Percentiles rank a stretch among this genome's conserved stretches.
Conservation (phyloP, 2,888 invertebrate species). For the Saturnia pavonia region DNA sequence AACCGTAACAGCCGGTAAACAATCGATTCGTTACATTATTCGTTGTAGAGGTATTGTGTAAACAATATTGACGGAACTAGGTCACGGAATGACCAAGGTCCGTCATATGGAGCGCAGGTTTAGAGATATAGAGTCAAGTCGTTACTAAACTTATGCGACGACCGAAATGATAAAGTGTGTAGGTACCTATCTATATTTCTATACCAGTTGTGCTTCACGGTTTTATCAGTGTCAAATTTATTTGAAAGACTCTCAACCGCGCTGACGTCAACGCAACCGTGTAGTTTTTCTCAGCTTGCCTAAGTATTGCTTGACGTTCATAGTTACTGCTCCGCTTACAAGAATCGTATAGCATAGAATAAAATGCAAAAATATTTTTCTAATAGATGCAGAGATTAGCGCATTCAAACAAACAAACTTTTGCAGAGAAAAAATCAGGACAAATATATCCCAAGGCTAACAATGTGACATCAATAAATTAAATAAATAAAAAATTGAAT, state of each 20-base stretch:
- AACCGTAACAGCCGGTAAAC: conserved; percentile 32
- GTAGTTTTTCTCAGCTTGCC: too few species aligned
- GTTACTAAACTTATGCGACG: neutral
- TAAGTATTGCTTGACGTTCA: too few species aligned
- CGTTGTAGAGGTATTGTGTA: conserved; percentile 31
- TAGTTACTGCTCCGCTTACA: too few species aligned
- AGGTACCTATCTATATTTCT: neutral
- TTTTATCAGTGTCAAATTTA: too few species aligned
- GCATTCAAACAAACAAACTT: too few species aligned
- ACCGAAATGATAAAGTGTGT: neutral
- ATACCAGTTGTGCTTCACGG: too few species aligned
- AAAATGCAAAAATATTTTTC: too few species aligned
- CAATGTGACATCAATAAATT: neutral
- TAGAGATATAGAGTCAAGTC: neutral
- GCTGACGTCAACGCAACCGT: too few species aligned
- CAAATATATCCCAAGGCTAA: neutral
- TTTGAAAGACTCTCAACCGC: too few species aligned
- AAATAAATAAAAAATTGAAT: neutral
- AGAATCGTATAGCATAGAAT: too few species aligned
- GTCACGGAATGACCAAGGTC: conserved; percentile 57
- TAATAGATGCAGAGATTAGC: too few species aligned
- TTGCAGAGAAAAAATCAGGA: neutral
- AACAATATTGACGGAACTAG: conserved; percentile 48
- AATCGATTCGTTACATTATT: conserved; percentile 33
- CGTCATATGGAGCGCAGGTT: conserved; percentile 10